Conservation (phyloP, 30 jellyfish, hydroid and myxozoan genomes). For the Phacellophora camtschatica region DNA sequence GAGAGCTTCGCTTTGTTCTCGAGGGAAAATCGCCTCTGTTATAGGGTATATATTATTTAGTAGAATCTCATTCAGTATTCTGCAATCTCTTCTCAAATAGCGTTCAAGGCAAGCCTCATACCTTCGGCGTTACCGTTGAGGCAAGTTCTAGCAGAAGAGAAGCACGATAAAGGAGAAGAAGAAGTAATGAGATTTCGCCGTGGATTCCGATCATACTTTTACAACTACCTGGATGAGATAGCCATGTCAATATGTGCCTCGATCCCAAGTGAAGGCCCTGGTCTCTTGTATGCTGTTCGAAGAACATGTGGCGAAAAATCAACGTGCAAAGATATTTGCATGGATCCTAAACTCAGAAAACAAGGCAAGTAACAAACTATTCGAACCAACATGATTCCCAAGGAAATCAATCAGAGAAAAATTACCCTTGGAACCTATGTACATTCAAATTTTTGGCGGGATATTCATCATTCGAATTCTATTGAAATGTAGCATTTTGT, state of each 20-base stretch:
- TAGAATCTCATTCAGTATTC: too few species aligned
- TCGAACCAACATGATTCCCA: neutral
- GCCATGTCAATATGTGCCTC: slow-evolving; percentile 99
- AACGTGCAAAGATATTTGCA: slow-evolving; percentile 94
- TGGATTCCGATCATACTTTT: slow-evolving; percentile 96
- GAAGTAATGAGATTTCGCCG: slow-evolving; percentile 71
- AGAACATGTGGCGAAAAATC: slow-evolving; percentile 99
- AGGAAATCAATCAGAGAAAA: too few species aligned
- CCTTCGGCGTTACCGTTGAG: slow-evolving; percentile 57
- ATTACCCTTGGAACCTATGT: too few species aligned
- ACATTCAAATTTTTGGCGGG: too few species aligned
- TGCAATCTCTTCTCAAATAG: too few species aligned
- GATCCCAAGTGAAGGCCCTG: slow-evolving; percentile 99
- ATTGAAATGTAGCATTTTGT: too few species aligned
- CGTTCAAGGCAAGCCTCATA: slow-evolving; percentile 31
- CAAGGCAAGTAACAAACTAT: slow-evolving; percentile 71
- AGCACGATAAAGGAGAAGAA: slow-evolving; percentile 10
- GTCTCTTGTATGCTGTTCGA: slow-evolving; percentile 94
- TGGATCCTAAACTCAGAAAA: slow-evolving; percentile 84
- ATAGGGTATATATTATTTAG: too few species aligned
- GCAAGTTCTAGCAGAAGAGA: slow-evolving; percentile 50
- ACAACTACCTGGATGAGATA: slow-evolving; percentile 94
- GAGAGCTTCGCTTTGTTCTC: too few species aligned
- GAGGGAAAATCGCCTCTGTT: too few species aligned
- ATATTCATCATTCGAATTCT: too few species aligned